Evolutionary conservation across 2,113 vertebrate genomes (phyloP).

Genomic region (Nycticryphes semicollaris): DNA sequence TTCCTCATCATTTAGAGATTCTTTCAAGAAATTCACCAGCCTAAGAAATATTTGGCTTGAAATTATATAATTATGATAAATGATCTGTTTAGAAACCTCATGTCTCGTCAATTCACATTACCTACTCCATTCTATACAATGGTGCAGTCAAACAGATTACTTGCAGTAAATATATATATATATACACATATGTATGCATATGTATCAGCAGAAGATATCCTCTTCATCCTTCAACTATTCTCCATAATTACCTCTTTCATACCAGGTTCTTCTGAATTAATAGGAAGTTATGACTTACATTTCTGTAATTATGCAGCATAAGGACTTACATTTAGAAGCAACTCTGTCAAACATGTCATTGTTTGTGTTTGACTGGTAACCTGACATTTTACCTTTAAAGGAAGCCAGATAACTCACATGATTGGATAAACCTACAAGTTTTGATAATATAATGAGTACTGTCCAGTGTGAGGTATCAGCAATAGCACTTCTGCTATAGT

Average conservation of each 20-base stretch:
- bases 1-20: background rate
- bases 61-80: background rate
- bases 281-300: background rate
- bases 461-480: background rate
- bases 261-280: background rate
- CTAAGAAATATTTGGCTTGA: background rate
- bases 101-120: background rate
- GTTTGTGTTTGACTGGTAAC: background rate
- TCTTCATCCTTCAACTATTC: background rate
- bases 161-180: background rate
- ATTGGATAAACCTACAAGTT: background rate
- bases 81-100: background rate
- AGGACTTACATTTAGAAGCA: background rate
- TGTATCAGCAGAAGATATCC: background rate
- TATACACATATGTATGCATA: background rate
- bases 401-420: background rate
- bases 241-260: background rate
- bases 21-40: background rate
- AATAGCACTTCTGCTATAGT: background rate
- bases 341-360: background rate
- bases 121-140: background rate
- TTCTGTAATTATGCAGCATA: background rate
- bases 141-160: background rate
- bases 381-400: background rate
- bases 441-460: background rate